Evolutionary conservation across 2,797 vertebrate species (phyloP).

Genomic region (Rhyacichthys aspro): DNA sequence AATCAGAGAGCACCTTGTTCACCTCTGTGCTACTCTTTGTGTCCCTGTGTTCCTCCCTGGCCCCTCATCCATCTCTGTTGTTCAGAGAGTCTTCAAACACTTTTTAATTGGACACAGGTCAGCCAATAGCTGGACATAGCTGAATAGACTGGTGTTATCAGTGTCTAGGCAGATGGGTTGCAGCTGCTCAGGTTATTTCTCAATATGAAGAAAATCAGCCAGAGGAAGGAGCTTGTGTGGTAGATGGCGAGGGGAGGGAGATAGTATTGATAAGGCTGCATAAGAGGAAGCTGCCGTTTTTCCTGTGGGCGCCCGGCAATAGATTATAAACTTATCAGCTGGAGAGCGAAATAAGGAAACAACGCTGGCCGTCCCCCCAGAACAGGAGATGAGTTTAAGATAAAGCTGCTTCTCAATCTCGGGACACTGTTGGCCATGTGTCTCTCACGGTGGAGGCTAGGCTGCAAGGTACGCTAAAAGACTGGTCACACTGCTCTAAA

Average conservation of each 20-base stretch:
- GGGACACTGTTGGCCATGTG: conserved; percentile 21
- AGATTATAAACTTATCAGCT: conserved; percentile 68
- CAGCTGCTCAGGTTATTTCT: conserved; percentile 62
- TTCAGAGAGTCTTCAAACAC: conserved; percentile 57
- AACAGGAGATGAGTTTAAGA: conserved; percentile 65
- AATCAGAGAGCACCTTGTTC: conserved; percentile 22
- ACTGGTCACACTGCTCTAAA: conserved; percentile 18
- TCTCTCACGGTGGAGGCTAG: conserved; percentile 15
- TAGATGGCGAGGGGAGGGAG: conserved; percentile 33
- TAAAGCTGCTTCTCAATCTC: conserved; percentile 63
- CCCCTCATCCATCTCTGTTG: conserved; percentile 49
- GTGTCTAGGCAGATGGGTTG: conserved; percentile 62
- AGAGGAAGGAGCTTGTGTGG: conserved; percentile 37
- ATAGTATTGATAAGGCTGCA: conserved; percentile 63
- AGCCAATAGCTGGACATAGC: conserved; percentile 61
- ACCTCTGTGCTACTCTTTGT: conserved; percentile 37
- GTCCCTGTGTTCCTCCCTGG: conserved; percentile 22
- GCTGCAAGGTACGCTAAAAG: not conserved
- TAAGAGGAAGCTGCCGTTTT: conserved; percentile 52
- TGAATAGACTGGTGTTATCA: conserved; percentile 66
- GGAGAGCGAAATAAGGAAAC: conserved; percentile 53
- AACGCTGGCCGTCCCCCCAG: conserved; percentile 3
- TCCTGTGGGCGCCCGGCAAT: conserved; percentile 42
- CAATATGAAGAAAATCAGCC: conserved; percentile 19
- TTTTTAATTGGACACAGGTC: conserved; percentile 70